Evolutionary conservation across 1,140 invertebrate genomes (phyloP).

Genomic region (Papilio aristodemus): DNA sequence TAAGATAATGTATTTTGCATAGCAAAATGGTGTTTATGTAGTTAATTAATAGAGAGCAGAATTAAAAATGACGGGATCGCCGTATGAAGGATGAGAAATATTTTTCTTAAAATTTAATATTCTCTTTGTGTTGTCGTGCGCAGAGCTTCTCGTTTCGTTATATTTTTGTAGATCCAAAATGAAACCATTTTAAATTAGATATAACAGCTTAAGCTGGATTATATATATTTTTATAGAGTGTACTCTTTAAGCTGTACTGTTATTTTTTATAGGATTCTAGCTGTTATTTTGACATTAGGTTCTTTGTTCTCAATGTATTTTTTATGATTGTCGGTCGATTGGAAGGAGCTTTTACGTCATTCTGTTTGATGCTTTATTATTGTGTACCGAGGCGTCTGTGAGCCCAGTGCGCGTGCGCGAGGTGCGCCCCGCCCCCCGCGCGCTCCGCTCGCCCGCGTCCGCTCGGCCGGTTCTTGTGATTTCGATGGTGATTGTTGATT

Average conservation of each 20-base stretch:
- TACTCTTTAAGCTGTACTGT: conserved; percentile 76
- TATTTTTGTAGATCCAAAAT: conserved; percentile 71
- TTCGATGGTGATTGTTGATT: conserved; percentile 76
- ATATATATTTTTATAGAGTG: conserved; percentile 78
- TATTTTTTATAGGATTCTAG: conserved; percentile 76
- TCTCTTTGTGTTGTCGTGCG: conserved; percentile 57
- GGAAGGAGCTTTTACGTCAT: conserved; percentile 37
- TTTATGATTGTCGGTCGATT: conserved; percentile 51
- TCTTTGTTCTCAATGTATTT: conserved; percentile 60
- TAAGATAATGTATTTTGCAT: conserved; percentile 77
- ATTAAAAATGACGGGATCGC: conserved; percentile 49
- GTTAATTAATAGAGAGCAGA: conserved; percentile 50
- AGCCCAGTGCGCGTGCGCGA: not conserved
- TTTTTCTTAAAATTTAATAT: conserved; percentile 47
- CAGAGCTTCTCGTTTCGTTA: conserved; percentile 65
- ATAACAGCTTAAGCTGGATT: conserved; percentile 73
- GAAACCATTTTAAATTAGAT: conserved; percentile 69
- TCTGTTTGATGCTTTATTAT: conserved; percentile 42
- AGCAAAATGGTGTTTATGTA: conserved; percentile 76
- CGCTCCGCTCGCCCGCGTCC: conserved; percentile 36
- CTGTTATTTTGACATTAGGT: conserved; percentile 61
- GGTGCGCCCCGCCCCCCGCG: not conserved
- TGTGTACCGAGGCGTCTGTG: conserved; percentile 32
- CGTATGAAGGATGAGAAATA: conserved; percentile 54
- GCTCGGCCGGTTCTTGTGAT: conserved; percentile 53